A percentile compares a stretch with the other conserved stretches of the same genome.
Evolutionary conservation across 2,113 vertebrate genomes (phyloP).

Genomic region (Cynocephalus volans): DNA sequence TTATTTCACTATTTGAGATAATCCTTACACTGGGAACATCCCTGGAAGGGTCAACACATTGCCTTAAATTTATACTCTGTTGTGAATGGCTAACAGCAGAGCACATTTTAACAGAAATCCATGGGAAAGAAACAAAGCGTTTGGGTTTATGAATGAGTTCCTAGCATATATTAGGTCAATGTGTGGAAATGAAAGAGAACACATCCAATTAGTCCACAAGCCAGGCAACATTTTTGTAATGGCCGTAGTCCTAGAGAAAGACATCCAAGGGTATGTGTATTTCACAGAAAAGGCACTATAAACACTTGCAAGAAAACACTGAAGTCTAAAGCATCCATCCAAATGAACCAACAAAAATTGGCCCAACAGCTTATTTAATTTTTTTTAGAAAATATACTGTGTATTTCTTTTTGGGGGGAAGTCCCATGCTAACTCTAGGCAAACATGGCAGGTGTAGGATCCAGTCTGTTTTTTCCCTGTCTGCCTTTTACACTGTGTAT

Average conservation of each 20-base stretch:
- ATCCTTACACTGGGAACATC: background rate
- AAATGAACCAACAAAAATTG: background rate
- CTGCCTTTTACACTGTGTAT: background rate
- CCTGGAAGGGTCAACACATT: background rate
- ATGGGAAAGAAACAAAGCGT: background rate
- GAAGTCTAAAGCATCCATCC: background rate
- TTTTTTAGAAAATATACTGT: background rate
- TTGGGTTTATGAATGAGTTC: background rate
- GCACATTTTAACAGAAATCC: background rate
- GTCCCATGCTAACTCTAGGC: too few relatives aligned
- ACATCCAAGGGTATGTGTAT: background rate
- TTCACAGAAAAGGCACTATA: background rate
- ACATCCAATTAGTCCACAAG: background rate
- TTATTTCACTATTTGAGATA: constrained; percentile 17
- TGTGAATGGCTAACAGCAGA: background rate
- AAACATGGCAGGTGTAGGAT: too few relatives aligned
- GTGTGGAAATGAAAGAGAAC: background rate
- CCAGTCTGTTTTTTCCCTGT: too few relatives aligned
- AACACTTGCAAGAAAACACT: background rate
- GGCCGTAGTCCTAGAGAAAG: background rate
- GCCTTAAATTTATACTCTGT: constrained; percentile 14
- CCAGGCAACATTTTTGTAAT: background rate
- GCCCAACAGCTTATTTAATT: background rate
- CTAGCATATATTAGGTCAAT: background rate
- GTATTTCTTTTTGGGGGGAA: background rate